These are phyloP conservation scores for Microctonus aethiopoides DNA, from an alignment of 2,888 invertebrate genomes.

Conservation along the genomic window DNA sequence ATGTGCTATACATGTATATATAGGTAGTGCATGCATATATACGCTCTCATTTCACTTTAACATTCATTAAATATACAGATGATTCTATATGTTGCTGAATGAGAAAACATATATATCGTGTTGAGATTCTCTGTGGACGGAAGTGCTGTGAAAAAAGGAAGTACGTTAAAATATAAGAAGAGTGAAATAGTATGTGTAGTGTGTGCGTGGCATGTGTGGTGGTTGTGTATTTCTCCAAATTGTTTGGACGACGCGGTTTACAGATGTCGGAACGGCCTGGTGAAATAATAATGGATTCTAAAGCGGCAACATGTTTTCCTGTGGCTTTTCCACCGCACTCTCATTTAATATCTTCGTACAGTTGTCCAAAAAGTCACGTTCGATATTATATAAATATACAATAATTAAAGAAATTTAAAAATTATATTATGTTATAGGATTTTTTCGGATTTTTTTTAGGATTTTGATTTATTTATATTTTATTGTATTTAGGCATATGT, in stretches of 20 bases:
- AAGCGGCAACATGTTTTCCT: neutral
- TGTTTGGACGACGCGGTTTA: slow-evolving; percentile 41
- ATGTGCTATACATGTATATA: too few relatives aligned
- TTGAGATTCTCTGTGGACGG: neutral
- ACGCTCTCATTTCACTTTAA: slow-evolving; percentile 22
- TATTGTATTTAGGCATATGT: too few relatives aligned
- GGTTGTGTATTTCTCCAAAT: slow-evolving; percentile 25
- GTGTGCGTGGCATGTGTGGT: slow-evolving; percentile 29
- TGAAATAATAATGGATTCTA: slow-evolving; percentile 40
- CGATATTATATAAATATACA: neutral
- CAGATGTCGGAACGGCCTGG: slow-evolving; percentile 39
- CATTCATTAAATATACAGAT: slow-evolving; percentile 2
- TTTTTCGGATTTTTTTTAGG: too few relatives aligned
- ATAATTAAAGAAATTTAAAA: too few relatives aligned
- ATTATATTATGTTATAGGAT: too few relatives aligned
- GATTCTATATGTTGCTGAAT: slow-evolving; percentile 20
- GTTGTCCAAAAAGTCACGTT: slow-evolving; percentile 23
- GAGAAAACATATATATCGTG: neutral
- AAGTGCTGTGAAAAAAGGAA: slow-evolving; percentile 21
- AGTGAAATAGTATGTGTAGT: slow-evolving; percentile 29
- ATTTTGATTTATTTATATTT: too few relatives aligned
- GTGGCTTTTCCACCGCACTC: slow-evolving; percentile 13
- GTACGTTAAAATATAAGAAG: slow-evolving; percentile 31
- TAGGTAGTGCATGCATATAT: too few relatives aligned
- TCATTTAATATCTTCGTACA: neutral